phyloP scores from a whole-genome alignment of 2,797 vertebrate genomes.

The Morus bassanus region DNA sequence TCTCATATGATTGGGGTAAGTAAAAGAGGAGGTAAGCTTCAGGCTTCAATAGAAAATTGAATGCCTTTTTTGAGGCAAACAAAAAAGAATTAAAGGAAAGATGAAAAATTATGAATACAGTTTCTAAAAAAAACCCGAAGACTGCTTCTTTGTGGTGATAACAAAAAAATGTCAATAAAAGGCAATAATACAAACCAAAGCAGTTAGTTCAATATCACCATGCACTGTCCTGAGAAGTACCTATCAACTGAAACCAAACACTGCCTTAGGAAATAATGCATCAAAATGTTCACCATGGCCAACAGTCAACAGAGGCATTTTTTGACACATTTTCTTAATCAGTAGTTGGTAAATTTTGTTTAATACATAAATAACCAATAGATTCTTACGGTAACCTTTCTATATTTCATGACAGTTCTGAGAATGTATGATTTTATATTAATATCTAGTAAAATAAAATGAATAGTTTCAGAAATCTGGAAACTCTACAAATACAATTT shows the following conservation, averaged over 20 bases:
- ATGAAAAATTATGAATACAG: neutral
- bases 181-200: neutral
- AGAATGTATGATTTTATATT: neutral
- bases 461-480: neutral
- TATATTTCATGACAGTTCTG: neutral
- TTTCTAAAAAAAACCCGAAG: neutral
- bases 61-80: neutral
- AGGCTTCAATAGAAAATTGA: neutral
- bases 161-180: neutral
- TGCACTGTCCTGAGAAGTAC: neutral
- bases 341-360: neutral
- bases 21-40: neutral
- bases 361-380: neutral
- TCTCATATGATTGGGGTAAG: neutral
- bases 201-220: slow-evolving; percentile 13
- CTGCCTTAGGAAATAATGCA: slow-evolving; percentile 1
- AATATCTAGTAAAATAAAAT: neutral
- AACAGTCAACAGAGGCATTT: neutral
- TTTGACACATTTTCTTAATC: neutral
- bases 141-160: neutral
- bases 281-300: neutral
- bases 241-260: slow-evolving; percentile 21
- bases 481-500: neutral
- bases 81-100: neutral
- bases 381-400: neutral